phyloP scores from a whole-genome alignment of 2,888 invertebrate species.

The Diloba caeruleocephala region DNA sequence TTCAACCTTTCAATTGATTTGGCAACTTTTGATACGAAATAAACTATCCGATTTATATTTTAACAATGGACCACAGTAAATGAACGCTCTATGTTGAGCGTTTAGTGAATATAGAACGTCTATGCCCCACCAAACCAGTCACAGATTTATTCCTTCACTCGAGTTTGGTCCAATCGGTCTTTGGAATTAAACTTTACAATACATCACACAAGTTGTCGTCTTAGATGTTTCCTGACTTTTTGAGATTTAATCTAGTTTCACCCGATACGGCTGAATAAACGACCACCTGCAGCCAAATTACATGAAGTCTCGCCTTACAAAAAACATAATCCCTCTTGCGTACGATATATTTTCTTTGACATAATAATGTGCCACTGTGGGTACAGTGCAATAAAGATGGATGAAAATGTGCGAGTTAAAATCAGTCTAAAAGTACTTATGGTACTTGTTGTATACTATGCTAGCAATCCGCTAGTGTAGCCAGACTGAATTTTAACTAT shows the following conservation, averaged over 20 bases:
- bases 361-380: slow-evolving; percentile 29
- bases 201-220: slow-evolving; percentile 4
- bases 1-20: slow-evolving; percentile 14
- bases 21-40: slow-evolving; percentile 47
- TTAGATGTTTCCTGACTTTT: neutral
- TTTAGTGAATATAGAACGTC: slow-evolving; percentile 37
- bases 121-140: slow-evolving; percentile 77
- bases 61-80: slow-evolving; percentile 55
- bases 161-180: slow-evolving; percentile 18
- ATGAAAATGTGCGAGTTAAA: slow-evolving; percentile 24
- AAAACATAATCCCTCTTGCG: no score
- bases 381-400: slow-evolving; percentile 27
- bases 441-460: slow-evolving; percentile 37
- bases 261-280: no score
- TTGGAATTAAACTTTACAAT: slow-evolving; percentile 44
- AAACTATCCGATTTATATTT: slow-evolving; percentile 29
- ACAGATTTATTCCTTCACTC: slow-evolving; percentile 52
- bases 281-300: no score
- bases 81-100: slow-evolving; percentile 43
- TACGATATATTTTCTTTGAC: slow-evolving; percentile 23
- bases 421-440: slow-evolving; percentile 42
- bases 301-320: no score
- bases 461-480: slow-evolving; percentile 51
- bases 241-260: no score
- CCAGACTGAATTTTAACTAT: slow-evolving; percentile 42